These are phyloP conservation scores for Sitta europaea DNA, from an alignment of 2,113 vertebrate species.

Conservation along the genomic window DNA sequence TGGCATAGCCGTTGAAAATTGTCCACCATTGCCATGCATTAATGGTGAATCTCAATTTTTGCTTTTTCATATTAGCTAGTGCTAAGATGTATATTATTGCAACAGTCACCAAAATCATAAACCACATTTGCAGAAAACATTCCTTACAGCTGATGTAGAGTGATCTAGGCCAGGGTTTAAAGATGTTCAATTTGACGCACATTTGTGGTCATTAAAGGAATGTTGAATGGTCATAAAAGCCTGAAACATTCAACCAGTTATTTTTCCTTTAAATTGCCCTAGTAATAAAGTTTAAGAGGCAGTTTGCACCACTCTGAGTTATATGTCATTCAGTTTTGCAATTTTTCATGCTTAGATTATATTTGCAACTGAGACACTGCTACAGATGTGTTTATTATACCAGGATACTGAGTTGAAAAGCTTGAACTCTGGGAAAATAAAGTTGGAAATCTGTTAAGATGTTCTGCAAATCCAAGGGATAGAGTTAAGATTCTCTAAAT, in stretches of 20 bases:
- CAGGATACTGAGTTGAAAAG: background rate
- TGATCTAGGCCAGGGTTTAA: background rate
- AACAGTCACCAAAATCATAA: background rate
- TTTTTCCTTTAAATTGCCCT: background rate
- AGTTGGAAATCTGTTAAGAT: background rate
- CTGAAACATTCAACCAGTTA: background rate
- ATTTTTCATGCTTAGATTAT: background rate
- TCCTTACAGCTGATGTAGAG: background rate
- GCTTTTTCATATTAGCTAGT: background rate
- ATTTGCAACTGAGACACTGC: background rate
- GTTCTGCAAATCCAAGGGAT: background rate
- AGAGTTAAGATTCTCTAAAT: background rate
- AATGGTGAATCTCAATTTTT: background rate
- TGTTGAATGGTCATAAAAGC: background rate
- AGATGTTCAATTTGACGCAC: background rate
- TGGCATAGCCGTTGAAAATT: background rate
- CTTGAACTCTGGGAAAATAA: background rate
- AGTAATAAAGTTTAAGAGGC: background rate
- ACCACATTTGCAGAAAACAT: background rate
- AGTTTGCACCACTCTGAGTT: background rate
- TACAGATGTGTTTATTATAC: background rate
- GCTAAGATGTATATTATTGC: background rate
- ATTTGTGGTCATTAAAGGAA: background rate
- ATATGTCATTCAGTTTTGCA: background rate
- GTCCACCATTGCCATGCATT: background rate